These are phyloP conservation scores for Cerceris ruficornis DNA, from an alignment of 2,888 invertebrate genomes.

Conservation along the genomic window DNA sequence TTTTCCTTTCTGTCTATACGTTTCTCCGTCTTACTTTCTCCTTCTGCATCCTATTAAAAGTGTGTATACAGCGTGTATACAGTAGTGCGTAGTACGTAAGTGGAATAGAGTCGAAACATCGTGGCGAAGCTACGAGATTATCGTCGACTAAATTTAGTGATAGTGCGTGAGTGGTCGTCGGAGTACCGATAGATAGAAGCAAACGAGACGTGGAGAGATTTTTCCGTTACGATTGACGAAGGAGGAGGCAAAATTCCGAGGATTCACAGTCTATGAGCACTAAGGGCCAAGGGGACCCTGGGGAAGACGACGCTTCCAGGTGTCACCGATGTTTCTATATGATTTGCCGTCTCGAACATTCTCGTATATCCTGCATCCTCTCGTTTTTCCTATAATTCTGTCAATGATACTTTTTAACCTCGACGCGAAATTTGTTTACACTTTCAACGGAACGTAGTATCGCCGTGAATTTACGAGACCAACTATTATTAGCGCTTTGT, in stretches of 20 bases:
- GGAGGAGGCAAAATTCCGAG: constrained; percentile 68
- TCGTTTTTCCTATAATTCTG: neutral
- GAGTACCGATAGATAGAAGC: neutral
- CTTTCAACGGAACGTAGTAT: constrained; percentile 35
- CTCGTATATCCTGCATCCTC: no score
- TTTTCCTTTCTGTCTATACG: constrained; percentile 9
- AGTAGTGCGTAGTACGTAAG: constrained; percentile 41
- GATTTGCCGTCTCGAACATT: neutral
- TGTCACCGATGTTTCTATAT: constrained; percentile 43
- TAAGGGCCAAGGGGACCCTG: constrained; percentile 81
- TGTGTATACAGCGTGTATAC: constrained; percentile 10
- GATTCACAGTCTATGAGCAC: constrained; percentile 80
- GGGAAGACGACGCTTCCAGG: constrained; percentile 81
- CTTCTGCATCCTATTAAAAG: neutral
- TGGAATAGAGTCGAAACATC: constrained; percentile 21
- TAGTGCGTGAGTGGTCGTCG: constrained; percentile 15
- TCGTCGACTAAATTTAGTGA: constrained; percentile 40
- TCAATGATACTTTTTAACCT: neutral
- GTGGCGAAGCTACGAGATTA: constrained; percentile 17
- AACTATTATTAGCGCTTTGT: constrained; percentile 63
- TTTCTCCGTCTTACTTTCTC: constrained; percentile 15
- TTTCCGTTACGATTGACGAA: constrained; percentile 40
- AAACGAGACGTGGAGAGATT: constrained; percentile 34
- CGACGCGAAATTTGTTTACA: neutral
- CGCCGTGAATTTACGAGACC: constrained; percentile 19